A percentile compares a stretch with the other conserved stretches of the same genome.
Evolutionary conservation across 2,888 invertebrate genomes (phyloP).

Genomic region (Dusona sp.): DNA sequence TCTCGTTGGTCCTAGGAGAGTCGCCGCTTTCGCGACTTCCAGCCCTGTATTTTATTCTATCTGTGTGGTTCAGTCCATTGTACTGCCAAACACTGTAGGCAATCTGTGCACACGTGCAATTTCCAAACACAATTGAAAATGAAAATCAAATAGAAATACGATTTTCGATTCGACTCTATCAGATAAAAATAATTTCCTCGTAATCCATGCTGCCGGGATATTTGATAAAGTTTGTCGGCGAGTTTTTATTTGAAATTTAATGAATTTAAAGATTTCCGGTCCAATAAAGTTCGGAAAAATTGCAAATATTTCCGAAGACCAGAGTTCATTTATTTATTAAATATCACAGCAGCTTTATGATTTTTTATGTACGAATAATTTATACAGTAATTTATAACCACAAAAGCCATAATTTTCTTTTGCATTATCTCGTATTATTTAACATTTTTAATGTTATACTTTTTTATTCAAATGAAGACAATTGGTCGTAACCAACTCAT

Average conservation of each 20-base stretch:
- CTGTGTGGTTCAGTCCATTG: neutral
- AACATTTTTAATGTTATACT: neutral
- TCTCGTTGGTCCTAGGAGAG: neutral
- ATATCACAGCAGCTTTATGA: neutral
- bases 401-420: neutral
- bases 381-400: neutral
- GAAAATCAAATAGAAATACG: neutral
- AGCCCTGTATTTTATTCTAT: neutral
- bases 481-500: neutral
- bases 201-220: neutral
- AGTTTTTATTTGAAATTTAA: neutral
- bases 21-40: neutral
- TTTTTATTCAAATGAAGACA: neutral
- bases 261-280: too few relatives aligned
- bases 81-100: neutral
- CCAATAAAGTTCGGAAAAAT: neutral
- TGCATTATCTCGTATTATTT: neutral
- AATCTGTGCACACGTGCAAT: neutral
- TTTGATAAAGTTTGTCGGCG: neutral
- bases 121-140: neutral
- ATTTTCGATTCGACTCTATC: neutral
- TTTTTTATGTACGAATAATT: too few relatives aligned
- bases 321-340: neutral
- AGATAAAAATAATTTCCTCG: neutral
- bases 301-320: neutral